A percentile compares a stretch with the other conserved stretches of the same genome.
Evolutionary conservation across 2,797 vertebrate genomes (phyloP).

Genomic region (Novumbra hubbsi): DNA sequence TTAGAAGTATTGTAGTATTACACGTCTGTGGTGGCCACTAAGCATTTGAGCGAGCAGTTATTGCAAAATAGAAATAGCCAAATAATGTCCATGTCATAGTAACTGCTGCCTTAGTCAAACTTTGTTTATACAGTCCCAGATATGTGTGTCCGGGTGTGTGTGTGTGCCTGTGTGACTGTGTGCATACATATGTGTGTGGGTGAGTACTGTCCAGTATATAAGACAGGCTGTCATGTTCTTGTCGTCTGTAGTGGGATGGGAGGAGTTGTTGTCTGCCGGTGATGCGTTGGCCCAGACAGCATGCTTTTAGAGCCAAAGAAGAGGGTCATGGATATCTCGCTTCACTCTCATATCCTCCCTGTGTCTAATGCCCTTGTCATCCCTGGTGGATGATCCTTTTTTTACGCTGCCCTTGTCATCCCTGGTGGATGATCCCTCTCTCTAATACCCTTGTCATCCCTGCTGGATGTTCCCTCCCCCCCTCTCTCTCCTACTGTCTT

Average conservation of each 20-base stretch:
- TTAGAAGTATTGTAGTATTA: background rate
- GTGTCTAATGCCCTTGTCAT: conserved; percentile 74
- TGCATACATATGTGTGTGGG: conserved; percentile 10
- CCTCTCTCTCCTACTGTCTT: conserved; percentile 66
- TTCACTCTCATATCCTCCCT: conserved; percentile 64
- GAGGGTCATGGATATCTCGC: conserved; percentile 73
- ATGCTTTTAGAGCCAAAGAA: conserved; percentile 71
- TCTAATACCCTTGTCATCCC: conserved; percentile 70
- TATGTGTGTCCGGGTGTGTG: background rate
- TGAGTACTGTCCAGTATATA: conserved; percentile 54
- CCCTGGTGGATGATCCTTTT: conserved; percentile 65
- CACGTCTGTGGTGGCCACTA: background rate
- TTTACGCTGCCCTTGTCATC: conserved; percentile 74
- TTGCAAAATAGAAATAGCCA: background rate
- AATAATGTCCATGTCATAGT: no score
- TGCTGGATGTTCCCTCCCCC: conserved; percentile 61
- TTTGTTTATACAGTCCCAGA: background rate
- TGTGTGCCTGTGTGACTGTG: background rate
- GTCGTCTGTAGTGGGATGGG: conserved; percentile 60
- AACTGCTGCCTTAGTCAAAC: background rate
- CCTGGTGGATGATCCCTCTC: conserved; percentile 54
- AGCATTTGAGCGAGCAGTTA: background rate
- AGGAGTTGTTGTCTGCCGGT: conserved; percentile 71
- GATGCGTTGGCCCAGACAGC: conserved; percentile 71
- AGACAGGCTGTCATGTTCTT: conserved; percentile 72